These are phyloP conservation scores for Taxidea taxus DNA, from an alignment of 2,113 vertebrate species.

Conservation along the genomic window DNA sequence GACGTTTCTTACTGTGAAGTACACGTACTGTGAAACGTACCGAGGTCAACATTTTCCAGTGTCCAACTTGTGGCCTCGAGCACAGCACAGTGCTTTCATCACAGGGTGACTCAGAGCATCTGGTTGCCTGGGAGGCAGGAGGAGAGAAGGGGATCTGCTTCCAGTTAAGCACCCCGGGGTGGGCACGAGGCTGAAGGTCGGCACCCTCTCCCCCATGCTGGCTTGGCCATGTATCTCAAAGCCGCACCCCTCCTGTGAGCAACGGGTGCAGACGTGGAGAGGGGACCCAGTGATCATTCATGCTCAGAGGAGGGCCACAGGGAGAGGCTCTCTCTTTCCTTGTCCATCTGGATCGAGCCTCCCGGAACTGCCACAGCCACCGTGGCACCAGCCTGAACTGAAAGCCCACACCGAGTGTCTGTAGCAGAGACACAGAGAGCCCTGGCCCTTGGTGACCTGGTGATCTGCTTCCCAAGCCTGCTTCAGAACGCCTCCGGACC, in stretches of 20 bases:
- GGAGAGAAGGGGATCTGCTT: neutral
- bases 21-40: accelerated
- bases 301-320: neutral
- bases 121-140: neutral
- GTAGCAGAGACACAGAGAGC: neutral
- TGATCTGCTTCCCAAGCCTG: neutral
- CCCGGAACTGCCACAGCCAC: neutral
- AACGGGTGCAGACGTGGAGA: neutral
- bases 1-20: neutral
- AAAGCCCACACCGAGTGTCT: no score
- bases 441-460: neutral
- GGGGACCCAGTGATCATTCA: neutral
- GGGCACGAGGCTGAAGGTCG: neutral
- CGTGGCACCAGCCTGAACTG: neutral
- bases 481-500: neutral
- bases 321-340: no score
- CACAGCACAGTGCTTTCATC: neutral
- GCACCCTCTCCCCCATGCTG: neutral
- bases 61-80: accelerated
- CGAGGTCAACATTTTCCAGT: neutral
- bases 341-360: neutral
- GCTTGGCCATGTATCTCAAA: neutral
- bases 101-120: neutral
- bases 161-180: neutral
- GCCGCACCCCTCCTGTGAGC: neutral